Evolutionary conservation across 2,797 vertebrate genomes (phyloP).

Genomic region (Cryptoblepharus egeriae): DNA sequence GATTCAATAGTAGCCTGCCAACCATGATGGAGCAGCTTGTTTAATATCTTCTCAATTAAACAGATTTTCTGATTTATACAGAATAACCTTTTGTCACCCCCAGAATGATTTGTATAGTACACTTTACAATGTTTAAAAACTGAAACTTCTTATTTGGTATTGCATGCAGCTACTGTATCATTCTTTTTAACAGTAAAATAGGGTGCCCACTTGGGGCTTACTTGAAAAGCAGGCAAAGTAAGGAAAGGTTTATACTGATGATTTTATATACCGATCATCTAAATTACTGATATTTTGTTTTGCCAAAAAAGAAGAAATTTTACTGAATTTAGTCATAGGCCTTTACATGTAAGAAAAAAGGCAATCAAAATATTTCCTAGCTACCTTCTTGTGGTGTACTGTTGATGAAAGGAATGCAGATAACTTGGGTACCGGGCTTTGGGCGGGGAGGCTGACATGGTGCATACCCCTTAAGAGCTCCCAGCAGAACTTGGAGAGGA

Average conservation of each 20-base stretch:
- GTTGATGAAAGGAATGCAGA: too few species aligned
- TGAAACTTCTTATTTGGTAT: neutral
- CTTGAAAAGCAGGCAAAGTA: neutral
- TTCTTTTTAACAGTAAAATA: neutral
- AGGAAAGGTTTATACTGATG: neutral
- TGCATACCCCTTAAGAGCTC: too few species aligned
- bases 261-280: too few species aligned
- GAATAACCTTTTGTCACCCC: neutral
- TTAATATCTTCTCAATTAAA: conserved; percentile 51
- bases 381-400: neutral
- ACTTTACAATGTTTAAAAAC: neutral
- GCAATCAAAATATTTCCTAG: neutral
- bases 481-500: too few species aligned
- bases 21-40: conserved; percentile 4
- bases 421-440: too few species aligned
- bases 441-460: too few species aligned
- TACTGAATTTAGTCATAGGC: too few species aligned
- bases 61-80: conserved; percentile 13
- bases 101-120: neutral
- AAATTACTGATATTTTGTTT: too few species aligned
- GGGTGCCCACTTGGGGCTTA: neutral
- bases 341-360: too few species aligned
- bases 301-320: neutral
- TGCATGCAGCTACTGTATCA: too few species aligned
- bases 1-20: neutral